These are phyloP conservation scores for Hippocampus abdominalis DNA, from an alignment of 2,113 vertebrate genomes.

Conservation along the genomic window DNA sequence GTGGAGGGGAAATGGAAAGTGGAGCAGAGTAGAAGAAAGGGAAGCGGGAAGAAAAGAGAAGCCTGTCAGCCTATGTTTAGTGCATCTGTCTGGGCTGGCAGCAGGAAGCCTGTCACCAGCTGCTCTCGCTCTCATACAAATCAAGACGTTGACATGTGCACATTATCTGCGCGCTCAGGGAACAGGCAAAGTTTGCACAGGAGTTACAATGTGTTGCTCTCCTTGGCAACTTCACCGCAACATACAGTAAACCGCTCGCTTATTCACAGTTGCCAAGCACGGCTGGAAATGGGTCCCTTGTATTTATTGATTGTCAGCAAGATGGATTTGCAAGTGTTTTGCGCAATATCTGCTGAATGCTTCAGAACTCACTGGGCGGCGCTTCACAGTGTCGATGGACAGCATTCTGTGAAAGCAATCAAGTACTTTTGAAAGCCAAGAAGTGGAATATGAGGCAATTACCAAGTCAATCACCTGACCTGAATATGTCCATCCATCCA, in stretches of 20 bases:
- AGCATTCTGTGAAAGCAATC: too few species aligned
- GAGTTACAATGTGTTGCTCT: constrained; percentile 32
- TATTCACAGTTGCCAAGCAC: too few species aligned
- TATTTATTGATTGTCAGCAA: too few species aligned
- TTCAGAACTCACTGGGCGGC: too few species aligned
- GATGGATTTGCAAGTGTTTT: too few species aligned
- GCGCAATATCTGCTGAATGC: too few species aligned
- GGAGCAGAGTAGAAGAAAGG: constrained; percentile 10
- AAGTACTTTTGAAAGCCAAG: too few species aligned
- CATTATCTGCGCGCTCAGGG: constrained; percentile 60
- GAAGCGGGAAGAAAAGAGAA: constrained; percentile 57
- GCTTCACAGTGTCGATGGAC: too few species aligned
- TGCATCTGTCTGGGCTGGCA: constrained; percentile 68
- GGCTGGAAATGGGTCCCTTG: too few species aligned
- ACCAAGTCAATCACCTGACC: too few species aligned
- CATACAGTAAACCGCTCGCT: not conserved
- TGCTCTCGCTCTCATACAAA: constrained; percentile 67
- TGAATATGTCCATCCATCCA: too few species aligned
- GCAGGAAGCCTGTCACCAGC: constrained; percentile 71
- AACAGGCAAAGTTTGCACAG: constrained; percentile 58
- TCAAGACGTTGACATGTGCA: constrained; percentile 70
- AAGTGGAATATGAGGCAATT: too few species aligned
- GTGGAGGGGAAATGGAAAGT: constrained; percentile 7
- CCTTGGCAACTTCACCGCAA: constrained; percentile 1
- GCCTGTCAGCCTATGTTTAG: constrained; percentile 77